Evolutionary conservation across 2,888 invertebrate genomes (phyloP), one percentile per base, ranked within the genome.

Genomic region (Helleia helle): DNA sequence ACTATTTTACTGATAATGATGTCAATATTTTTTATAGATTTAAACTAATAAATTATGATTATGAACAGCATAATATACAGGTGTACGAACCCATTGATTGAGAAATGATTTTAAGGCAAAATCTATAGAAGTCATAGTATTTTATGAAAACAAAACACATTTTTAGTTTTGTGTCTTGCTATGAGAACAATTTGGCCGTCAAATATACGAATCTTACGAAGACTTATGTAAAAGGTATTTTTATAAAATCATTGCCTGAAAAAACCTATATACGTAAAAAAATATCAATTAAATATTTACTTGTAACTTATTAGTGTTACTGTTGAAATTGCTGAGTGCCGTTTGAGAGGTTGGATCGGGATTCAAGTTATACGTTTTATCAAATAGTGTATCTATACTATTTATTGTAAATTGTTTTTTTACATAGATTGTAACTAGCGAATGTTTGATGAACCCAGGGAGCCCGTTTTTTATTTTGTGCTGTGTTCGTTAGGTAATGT

Each of bases 401-500:
- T 72, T 73, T 58, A 58, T 56, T 81, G 80, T 81, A 83, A 71
- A 81, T 79, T 79, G 66, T 67, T 64, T 62, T 65, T 68, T 72
- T 71, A 70, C 66, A 71, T 77, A 77, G 74, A 66, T 59, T 71
- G 62, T 77, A 75, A 72, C 65, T 76, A 76, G 76, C 68, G 59
- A 75, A 76, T 69, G 70, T 73, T 71, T 71, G 71, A 64, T 40
- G 68, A 68, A 71, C 60, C 69, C 72, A 72, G 64, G 72, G 75
- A 75, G 71, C 71, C 65, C 69, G 72, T 73, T 74, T 74, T 62
- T 67, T 66, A 63, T 73, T 40, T 83, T 81, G 84, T 81, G 84
- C 84, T 83, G 84, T 83, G 84, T 83, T 83, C 74, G 79, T 80
- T 81, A 81, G 74, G 72, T 76, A 67, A 65, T 83, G 79, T 83